A percentile compares a stretch with the other conserved stretches of the same genome.
phyloP scores from a whole-genome alignment of 2,797 vertebrate species.

The Bradypodion pumilum region DNA sequence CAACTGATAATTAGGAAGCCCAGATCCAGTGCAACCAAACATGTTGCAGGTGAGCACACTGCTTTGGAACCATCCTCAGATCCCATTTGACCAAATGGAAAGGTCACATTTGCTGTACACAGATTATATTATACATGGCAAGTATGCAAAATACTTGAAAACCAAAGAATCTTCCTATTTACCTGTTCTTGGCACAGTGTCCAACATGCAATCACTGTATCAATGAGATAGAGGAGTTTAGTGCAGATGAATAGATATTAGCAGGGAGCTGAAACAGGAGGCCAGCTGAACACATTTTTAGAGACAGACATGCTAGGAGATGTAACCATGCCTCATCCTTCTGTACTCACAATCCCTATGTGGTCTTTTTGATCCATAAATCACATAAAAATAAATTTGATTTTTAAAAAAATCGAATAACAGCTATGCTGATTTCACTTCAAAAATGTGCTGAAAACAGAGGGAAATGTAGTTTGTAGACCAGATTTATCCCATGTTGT shows the following conservation, averaged over 20 bases:
- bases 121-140: not conserved
- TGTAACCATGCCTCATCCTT: not conserved
- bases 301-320: not conserved
- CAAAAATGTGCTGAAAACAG: not conserved
- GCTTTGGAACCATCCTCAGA: not conserved
- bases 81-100: not conserved
- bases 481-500: not conserved
- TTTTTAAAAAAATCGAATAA: not conserved
- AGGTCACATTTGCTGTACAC: not conserved
- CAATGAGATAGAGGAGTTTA: not conserved
- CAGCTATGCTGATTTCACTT: not conserved
- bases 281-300: not conserved
- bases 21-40: not conserved
- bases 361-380: not conserved
- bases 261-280: not conserved
- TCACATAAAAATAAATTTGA: not conserved
- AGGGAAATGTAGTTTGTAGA: not conserved
- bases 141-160: not conserved
- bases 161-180: not conserved
- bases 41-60: not conserved
- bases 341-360: not conserved
- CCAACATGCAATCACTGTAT: not conserved
- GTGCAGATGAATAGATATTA: not conserved
- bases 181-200: not conserved
- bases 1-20: not conserved